Percentiles rank a stretch among this genome's conserved stretches.
phyloP scores from a whole-genome alignment of 2,113 vertebrate genomes.

The Eira barbara region DNA sequence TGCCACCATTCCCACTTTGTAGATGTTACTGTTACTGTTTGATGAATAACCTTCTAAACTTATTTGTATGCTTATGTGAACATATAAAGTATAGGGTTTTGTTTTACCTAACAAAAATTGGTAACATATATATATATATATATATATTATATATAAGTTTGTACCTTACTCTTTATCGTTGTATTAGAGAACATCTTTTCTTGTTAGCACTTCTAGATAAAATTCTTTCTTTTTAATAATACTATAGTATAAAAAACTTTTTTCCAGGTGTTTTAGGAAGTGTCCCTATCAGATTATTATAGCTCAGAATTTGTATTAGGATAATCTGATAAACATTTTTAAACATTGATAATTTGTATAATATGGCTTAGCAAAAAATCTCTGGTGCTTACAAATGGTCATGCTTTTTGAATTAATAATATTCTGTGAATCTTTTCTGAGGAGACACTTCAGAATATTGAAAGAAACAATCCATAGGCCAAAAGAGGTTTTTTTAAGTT shows the following conservation, averaged over 20 bases:
- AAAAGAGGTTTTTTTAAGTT: not conserved
- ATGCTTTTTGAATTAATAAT: constrained; percentile 6
- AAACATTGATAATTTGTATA: not conserved
- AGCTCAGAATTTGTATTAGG: not conserved
- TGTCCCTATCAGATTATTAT: constrained; percentile 21
- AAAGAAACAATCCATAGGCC: not conserved
- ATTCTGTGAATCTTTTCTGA: constrained; percentile 10
- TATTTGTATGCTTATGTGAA: not conserved
- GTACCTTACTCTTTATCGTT: not conserved
- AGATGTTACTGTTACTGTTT: not conserved
- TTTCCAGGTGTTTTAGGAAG: not conserved
- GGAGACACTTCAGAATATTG: constrained; percentile 1
- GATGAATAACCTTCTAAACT: not conserved
- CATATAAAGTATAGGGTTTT: not conserved
- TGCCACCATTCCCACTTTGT: not conserved
- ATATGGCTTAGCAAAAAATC: not conserved
- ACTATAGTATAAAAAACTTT: not conserved
- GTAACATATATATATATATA: not conserved
- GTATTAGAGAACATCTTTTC: not conserved
- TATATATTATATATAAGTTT: not conserved
- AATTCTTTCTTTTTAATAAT: not conserved
- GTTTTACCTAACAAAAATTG: not conserved
- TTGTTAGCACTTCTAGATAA: not conserved
- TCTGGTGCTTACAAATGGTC: not conserved
- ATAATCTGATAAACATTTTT: not conserved